These are phyloP conservation scores for Eupithecia inturbata DNA, from an alignment of 2,888 invertebrate species.

Conservation along the genomic window DNA sequence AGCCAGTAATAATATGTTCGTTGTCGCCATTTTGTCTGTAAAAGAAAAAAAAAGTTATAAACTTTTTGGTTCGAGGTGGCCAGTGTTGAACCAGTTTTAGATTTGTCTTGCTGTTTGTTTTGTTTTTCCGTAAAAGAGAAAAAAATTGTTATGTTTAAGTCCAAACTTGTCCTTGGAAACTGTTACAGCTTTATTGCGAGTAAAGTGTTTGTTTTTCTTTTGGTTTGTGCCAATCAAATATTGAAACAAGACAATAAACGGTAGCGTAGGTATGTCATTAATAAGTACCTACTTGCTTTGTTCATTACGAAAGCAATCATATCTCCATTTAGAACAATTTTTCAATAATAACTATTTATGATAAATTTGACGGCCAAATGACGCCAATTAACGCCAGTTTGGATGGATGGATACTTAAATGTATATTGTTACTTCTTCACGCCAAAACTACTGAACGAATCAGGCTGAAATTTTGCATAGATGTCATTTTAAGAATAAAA, in stretches of 20 bases:
- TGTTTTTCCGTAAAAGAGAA: conserved; percentile 8
- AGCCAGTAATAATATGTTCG: conserved; percentile 52
- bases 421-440: too few relatives aligned
- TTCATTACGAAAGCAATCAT: not conserved
- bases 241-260: not conserved
- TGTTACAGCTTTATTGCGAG: not conserved
- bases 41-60: conserved; percentile 42
- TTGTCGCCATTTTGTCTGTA: conserved; percentile 58
- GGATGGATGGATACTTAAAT: too few relatives aligned
- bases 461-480: too few relatives aligned
- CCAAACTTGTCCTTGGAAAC: not conserved
- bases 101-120: conserved; percentile 4
- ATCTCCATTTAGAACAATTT: not conserved
- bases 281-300: not conserved
- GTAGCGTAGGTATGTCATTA: not conserved
- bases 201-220: not conserved
- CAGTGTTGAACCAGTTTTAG: conserved; percentile 15
- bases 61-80: not conserved
- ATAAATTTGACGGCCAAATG: not conserved
- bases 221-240: not conserved
- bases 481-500: too few relatives aligned
- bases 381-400: too few relatives aligned
- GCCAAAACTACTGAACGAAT: too few relatives aligned
- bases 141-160: not conserved
- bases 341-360: not conserved